phyloP scores from a whole-genome alignment of 2,113 vertebrate genomes.

The Camelus dromedarius region DNA sequence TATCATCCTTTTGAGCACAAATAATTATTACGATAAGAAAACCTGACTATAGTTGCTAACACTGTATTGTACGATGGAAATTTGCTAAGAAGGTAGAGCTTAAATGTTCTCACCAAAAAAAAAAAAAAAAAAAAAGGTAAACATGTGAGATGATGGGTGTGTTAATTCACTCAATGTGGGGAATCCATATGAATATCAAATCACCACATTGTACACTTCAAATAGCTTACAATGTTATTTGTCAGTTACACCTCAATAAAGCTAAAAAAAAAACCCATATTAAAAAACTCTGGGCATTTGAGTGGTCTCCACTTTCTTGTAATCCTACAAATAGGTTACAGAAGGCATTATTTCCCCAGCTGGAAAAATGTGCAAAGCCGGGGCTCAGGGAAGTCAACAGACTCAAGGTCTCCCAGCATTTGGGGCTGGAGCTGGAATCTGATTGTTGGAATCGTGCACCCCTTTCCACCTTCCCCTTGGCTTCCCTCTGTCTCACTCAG shows the following conservation, averaged over 20 bases:
- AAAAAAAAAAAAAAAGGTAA: not conserved
- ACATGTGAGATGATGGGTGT: not conserved
- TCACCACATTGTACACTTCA: not conserved
- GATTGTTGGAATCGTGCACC: fast-evolving
- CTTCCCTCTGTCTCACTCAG: not conserved
- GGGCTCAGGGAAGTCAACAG: not conserved
- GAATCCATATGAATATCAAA: not conserved
- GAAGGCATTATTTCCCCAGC: not conserved
- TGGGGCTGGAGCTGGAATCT: not conserved
- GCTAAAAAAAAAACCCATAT: not conserved
- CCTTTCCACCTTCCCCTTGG: not conserved
- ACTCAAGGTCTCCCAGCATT: too few relatives aligned
- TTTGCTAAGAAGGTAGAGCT: slow-evolving; percentile 11
- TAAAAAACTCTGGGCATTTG: not conserved
- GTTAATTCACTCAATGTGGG: not conserved
- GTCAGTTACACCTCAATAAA: not conserved
- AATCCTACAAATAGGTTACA: not conserved
- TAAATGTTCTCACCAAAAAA: not conserved
- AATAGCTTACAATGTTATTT: not conserved
- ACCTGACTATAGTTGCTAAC: not conserved
- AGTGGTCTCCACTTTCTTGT: not conserved
- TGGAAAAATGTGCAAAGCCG: not conserved
- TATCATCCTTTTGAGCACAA: slow-evolving; percentile 9
- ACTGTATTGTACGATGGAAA: not conserved
- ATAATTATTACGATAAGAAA: slow-evolving; percentile 1